Conservation (phyloP, 2,797 vertebrate genomes). For the Spondyliosoma cantharus region DNA sequence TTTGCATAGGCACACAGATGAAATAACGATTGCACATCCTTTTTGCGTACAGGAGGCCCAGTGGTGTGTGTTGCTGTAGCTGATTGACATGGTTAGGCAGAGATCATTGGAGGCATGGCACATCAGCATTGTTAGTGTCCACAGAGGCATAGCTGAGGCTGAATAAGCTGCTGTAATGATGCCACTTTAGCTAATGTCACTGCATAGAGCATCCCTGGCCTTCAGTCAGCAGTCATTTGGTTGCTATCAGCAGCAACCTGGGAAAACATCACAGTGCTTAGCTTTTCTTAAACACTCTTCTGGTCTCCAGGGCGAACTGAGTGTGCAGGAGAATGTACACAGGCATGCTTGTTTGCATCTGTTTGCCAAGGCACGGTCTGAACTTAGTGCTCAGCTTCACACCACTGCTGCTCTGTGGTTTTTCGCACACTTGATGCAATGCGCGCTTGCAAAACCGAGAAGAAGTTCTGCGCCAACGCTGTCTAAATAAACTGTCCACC, state of each 20-base stretch:
- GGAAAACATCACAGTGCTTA: slow-evolving; percentile 49
- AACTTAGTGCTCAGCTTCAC: slow-evolving; percentile 64
- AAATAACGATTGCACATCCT: slow-evolving; percentile 11
- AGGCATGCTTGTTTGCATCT: slow-evolving; percentile 49
- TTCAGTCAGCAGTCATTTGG: slow-evolving; percentile 62
- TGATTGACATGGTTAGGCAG: slow-evolving; percentile 63
- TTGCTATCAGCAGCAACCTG: slow-evolving; percentile 52
- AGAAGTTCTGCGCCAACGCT: slow-evolving; percentile 44
- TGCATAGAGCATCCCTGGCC: slow-evolving; percentile 55
- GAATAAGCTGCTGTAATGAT: slow-evolving; percentile 66
- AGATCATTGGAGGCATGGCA: slow-evolving; percentile 55
- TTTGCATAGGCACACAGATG: slow-evolving; percentile 5
- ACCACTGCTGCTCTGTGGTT: slow-evolving; percentile 57
- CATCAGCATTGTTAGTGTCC: slow-evolving; percentile 60
- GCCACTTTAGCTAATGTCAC: slow-evolving; percentile 58
- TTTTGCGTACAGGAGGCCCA: slow-evolving; percentile 35
- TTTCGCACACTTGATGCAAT: slow-evolving; percentile 56
- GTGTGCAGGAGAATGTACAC: slow-evolving; percentile 37
- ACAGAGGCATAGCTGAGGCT: slow-evolving; percentile 59
- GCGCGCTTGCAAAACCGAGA: slow-evolving; percentile 64
- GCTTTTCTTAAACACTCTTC: slow-evolving; percentile 43
- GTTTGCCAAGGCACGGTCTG: slow-evolving; percentile 42
- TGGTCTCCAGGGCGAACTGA: slow-evolving; percentile 26
- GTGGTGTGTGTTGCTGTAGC: slow-evolving; percentile 22
- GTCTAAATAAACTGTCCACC: slow-evolving; percentile 77